phyloP scores from a whole-genome alignment of 1,140 invertebrate genomes.

The Cydia splendana region DNA sequence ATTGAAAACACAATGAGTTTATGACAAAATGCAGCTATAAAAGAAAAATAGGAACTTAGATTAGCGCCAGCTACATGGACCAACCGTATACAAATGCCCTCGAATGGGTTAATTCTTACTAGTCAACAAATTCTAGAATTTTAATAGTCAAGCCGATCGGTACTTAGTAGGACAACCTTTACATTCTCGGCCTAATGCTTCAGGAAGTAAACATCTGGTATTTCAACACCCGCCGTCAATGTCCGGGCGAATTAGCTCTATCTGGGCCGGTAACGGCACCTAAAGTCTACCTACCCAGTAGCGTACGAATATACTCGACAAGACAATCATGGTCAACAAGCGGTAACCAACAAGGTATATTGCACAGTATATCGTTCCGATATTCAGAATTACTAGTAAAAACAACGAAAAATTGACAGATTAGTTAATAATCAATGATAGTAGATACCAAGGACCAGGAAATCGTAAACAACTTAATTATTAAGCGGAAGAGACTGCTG shows the following conservation, averaged over 20 bases:
- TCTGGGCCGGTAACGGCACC: constrained; percentile 73
- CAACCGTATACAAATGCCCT: background rate
- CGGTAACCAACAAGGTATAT: background rate
- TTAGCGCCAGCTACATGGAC: background rate
- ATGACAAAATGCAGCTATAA: no score
- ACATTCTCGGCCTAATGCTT: constrained; percentile 28
- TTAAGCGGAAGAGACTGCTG: background rate
- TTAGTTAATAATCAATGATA: background rate
- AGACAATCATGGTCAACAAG: constrained; percentile 48
- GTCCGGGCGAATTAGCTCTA: constrained; percentile 58
- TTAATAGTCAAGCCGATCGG: background rate
- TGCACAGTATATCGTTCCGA: background rate
- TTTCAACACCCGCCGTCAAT: constrained; percentile 47
- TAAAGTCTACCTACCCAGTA: constrained; percentile 55
- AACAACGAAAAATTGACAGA: background rate
- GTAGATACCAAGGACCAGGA: background rate
- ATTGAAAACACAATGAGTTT: background rate
- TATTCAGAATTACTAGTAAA: background rate
- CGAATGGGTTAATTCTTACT: background rate
- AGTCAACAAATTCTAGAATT: background rate
- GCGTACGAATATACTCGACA: constrained; percentile 55
- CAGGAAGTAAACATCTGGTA: constrained; percentile 46
- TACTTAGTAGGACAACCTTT: constrained; percentile 7
- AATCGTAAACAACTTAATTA: constrained; percentile 12
- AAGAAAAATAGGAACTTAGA: background rate